Percentiles rank a stretch among this genome's conserved stretches.
These are phyloP conservation scores for Scylla paramamosain DNA, from an alignment of 1,140 invertebrate genomes.

Conservation along the genomic window DNA sequence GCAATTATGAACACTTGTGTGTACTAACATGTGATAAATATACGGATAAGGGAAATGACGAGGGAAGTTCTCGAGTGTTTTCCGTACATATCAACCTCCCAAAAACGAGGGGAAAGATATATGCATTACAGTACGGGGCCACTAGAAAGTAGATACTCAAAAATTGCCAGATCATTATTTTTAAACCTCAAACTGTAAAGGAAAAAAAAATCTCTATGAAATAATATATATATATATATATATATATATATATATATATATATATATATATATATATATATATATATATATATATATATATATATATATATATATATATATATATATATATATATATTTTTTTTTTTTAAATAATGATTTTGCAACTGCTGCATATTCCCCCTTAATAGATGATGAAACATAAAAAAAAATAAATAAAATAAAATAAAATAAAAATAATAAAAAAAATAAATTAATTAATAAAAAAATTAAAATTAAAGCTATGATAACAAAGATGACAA, in stretches of 20 bases:
- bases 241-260: neutral
- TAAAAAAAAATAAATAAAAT: no score
- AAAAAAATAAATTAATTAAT: neutral
- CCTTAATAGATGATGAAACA: no score
- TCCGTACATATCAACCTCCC: no score
- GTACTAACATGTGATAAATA: neutral
- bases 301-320: neutral
- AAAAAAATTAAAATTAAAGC: neutral
- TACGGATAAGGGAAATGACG: neutral
- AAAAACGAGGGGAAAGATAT: no score
- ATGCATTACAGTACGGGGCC: neutral
- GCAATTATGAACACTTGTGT: neutral
- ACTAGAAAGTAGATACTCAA: conserved; percentile 7
- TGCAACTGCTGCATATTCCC: no score
- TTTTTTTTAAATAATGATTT: neutral
- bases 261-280: conserved; percentile 31
- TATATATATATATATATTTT: neutral
- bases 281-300: neutral
- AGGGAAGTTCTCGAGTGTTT: neutral
- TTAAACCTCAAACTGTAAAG: neutral
- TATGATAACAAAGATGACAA: neutral
- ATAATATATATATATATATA: neutral
- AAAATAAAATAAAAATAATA: no score
- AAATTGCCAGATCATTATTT: neutral
- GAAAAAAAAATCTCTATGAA: neutral